Base-by-base conservation (phyloP, 2,888 invertebrate species). In the Drosophila limbata region DNA sequence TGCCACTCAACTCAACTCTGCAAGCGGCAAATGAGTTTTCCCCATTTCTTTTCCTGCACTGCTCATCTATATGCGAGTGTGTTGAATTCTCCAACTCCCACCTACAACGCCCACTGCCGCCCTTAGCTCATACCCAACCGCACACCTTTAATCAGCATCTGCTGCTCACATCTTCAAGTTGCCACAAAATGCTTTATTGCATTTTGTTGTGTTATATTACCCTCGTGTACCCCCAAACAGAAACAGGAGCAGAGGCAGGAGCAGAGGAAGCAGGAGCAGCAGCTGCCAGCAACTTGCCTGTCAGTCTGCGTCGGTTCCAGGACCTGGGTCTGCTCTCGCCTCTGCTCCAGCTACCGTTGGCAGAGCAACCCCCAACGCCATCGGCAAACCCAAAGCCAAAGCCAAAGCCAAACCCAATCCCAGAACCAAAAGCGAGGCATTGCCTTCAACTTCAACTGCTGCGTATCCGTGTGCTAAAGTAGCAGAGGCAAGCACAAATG, bases 181-280 rank as follows among this genome's bases (percentile, higher is more conserved):
- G 86, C 88, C 90, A 86, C 90, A 89, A 86, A 89, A 89, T 89
- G 88, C 88, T 89, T 89, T 89, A 89, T 89, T 89, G 86, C 88
- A 80, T 86, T 89, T 90, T 89, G 89, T 89, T 89, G 82, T 86
- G 88, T 82, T 89, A 83, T 87, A 89, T 87, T 87, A 87, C 88
- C 85, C 83, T 77, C 69, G 81, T 77, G 81, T 81, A 73, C 76
- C 82, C 78, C 28, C 42, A 19, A 40, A 42, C 21, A 56, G 59
- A 40, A 55, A 40, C 37, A 64, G 17, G n/a, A 57, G 72, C 25
- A 19, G 47, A 9, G 25, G 39, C 31, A 15, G 25, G 9, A 44
- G 47, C 15, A 55, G 61, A 45, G 56, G 33, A 21, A 50, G 60
- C 21, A 47, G 59, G 40, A 56, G 62, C 61, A 81, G 84, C 81